A percentile compares a stretch with the other conserved stretches of the same genome.
phyloP scores from a whole-genome alignment of 2,888 invertebrate genomes.

The Artemia sinica region DNA sequence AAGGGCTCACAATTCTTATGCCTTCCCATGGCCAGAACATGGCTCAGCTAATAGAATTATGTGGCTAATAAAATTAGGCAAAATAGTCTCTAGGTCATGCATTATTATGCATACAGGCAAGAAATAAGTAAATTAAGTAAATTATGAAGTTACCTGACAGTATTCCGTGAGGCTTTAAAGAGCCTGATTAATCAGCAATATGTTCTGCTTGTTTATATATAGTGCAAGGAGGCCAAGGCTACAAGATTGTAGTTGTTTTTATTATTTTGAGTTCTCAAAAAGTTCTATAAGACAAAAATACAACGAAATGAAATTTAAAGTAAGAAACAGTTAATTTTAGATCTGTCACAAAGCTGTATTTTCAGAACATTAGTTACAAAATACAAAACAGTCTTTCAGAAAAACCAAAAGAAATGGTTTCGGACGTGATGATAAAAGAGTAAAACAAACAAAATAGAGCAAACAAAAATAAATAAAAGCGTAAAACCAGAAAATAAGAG shows the following conservation, averaged over 20 bases:
- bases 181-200: constrained; percentile 90
- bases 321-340: constrained; percentile 18
- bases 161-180: constrained; percentile 94
- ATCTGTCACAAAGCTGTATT: neutral
- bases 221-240: constrained; percentile 81
- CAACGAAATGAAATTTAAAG: neutral
- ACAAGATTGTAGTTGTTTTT: constrained; percentile 93
- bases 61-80: too few species aligned
- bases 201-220: constrained; percentile 95
- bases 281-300: constrained; percentile 45
- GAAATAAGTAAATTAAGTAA: neutral
- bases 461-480: too few species aligned
- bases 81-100: too few species aligned
- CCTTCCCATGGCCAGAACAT: too few species aligned
- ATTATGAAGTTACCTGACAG: constrained; percentile 46
- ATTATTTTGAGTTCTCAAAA: constrained; percentile 82
- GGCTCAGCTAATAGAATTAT: too few species aligned
- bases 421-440: too few species aligned
- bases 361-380: neutral
- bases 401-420: too few species aligned
- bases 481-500: too few species aligned
- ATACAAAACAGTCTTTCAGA: too few species aligned
- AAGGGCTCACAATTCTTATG: too few species aligned
- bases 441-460: too few species aligned
- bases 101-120: neutral